Conservation (phyloP, 53 echinoderm and acorn worm genomes). For the Luidia sarsii region DNA sequence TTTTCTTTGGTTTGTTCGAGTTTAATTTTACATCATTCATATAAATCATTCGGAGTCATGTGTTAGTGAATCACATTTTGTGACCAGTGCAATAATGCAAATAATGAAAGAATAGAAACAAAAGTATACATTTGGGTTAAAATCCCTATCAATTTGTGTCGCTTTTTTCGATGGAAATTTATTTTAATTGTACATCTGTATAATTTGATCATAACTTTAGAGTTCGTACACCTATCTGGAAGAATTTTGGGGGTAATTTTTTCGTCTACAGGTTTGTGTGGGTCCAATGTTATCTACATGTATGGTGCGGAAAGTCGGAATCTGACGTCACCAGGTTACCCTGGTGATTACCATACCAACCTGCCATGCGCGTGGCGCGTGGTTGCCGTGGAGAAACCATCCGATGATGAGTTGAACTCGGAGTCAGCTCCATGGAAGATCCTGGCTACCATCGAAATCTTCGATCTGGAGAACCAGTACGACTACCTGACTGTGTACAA, state of each 20-base stretch:
- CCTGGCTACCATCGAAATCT: neutral
- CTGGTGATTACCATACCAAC: neutral
- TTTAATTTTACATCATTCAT: no score
- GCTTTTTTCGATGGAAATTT: no score
- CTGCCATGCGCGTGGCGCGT: slow-evolving; percentile 36
- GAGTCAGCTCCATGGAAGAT: neutral
- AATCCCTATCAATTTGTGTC: no score
- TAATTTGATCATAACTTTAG: no score
- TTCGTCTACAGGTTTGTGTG: slow-evolving; percentile 34
- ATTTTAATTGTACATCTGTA: no score
- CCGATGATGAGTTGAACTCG: neutral
- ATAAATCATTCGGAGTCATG: no score
- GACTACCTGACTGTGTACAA: slow-evolving; percentile 35
- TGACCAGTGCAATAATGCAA: no score
- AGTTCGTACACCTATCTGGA: no score
- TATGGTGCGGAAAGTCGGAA: slow-evolving; percentile 8
- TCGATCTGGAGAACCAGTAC: slow-evolving; percentile 50
- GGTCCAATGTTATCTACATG: slow-evolving; percentile 36
- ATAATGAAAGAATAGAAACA: no score
- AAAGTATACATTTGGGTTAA: no score
- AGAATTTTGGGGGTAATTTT: neutral
- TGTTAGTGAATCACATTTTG: no score
- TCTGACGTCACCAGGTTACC: slow-evolving; percentile 46
- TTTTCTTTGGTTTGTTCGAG: neutral
- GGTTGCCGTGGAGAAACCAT: slow-evolving; percentile 1